Percentiles rank a stretch among this genome's conserved stretches.
phyloP scores from a whole-genome alignment of 2,888 invertebrate genomes.

The Nomada ferruginata region DNA sequence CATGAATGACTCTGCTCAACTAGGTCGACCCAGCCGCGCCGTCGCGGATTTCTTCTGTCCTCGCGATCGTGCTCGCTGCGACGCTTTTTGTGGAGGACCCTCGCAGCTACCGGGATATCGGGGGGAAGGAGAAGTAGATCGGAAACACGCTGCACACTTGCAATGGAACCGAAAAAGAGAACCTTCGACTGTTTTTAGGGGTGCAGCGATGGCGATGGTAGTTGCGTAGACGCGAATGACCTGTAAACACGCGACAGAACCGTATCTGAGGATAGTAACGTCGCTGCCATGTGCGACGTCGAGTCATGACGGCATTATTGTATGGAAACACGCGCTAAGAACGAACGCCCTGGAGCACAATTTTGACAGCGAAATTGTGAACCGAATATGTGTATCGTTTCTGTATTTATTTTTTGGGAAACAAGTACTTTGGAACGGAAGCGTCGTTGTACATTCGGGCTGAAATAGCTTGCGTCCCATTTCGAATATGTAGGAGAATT shows the following conservation, averaged over 20 bases:
- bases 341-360: constrained; percentile 34
- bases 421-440: neutral
- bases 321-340: constrained; percentile 6
- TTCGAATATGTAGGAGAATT: neutral
- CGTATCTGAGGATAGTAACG: constrained; percentile 27
- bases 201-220: neutral
- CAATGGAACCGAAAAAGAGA: too few species aligned
- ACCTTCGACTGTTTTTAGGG: too few species aligned
- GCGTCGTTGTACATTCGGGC: neutral
- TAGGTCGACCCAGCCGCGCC: constrained; percentile 20
- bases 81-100: too few species aligned
- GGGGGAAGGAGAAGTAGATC: neutral
- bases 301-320: constrained; percentile 24
- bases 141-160: too few species aligned
- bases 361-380: constrained; percentile 14
- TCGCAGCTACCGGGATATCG: too few species aligned
- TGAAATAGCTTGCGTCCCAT: neutral
- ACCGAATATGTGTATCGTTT: constrained; percentile 10
- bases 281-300: neutral
- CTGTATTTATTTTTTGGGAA: neutral
- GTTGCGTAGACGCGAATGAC: neutral
- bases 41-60: neutral
- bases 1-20: constrained; percentile 27
- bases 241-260: neutral
- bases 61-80: too few species aligned